Conservation (phyloP, 2,113 vertebrate species). For the Paraplagusia blochii region DNA sequence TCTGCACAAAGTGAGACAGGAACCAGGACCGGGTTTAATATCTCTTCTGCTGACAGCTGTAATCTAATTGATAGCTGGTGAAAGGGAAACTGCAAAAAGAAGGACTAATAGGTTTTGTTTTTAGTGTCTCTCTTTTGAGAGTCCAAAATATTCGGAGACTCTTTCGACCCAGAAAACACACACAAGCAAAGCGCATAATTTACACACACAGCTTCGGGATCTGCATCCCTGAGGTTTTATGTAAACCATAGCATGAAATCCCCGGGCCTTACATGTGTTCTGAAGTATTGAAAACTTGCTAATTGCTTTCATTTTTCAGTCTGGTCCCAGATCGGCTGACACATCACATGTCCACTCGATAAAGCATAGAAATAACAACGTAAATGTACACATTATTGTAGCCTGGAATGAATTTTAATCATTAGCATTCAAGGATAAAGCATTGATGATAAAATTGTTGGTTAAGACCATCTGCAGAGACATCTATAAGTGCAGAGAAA, state of each 20-base stretch:
- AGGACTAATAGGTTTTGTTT: conserved; percentile 37
- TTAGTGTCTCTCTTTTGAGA: conserved; percentile 42
- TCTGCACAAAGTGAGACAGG: conserved; percentile 45
- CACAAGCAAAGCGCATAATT: neutral
- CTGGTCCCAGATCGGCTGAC: neutral
- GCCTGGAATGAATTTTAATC: too few relatives aligned
- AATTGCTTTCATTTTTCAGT: conserved; percentile 2
- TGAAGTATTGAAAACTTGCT: conserved; percentile 2
- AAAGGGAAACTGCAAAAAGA: conserved; percentile 50
- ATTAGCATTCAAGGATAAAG: too few relatives aligned
- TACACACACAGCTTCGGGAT: conserved; percentile 2
- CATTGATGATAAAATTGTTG: too few relatives aligned
- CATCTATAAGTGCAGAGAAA: too few relatives aligned
- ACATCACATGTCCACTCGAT: neutral
- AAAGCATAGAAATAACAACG: neutral
- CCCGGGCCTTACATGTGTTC: neutral
- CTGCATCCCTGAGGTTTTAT: conserved; percentile 3
- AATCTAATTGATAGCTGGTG: conserved; percentile 65
- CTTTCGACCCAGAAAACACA: too few relatives aligned
- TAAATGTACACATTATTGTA: too few relatives aligned
- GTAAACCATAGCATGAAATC: conserved; percentile 7
- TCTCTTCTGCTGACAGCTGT: conserved; percentile 63
- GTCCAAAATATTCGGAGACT: conserved; percentile 28
- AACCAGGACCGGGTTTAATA: conserved; percentile 52
- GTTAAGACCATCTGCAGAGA: too few relatives aligned